Conservation (phyloP, 2,113 vertebrate genomes). For the Pluvialis apricaria region DNA sequence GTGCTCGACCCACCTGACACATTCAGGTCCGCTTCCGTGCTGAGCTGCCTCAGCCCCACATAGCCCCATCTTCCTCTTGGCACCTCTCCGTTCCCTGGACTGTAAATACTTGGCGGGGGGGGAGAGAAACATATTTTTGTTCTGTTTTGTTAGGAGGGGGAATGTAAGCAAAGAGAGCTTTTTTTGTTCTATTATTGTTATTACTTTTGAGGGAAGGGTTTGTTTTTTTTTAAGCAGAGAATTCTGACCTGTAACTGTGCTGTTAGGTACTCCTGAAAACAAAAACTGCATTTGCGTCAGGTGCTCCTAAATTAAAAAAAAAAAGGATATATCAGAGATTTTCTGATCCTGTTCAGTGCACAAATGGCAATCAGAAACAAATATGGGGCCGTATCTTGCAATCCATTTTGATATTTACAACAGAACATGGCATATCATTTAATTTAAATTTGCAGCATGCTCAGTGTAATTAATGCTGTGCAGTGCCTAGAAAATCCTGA, state of each 20-base stretch:
- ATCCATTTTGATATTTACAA: constrained; percentile 56
- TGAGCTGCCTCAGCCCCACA: not conserved
- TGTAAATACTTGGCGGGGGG: not conserved
- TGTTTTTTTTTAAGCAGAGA: not conserved
- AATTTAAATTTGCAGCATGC: constrained; percentile 64
- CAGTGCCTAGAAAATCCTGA: constrained; percentile 64
- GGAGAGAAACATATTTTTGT: not conserved
- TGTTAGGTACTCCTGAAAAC: not conserved
- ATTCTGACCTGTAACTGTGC: not conserved
- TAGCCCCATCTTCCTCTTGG: not conserved
- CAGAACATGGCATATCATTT: constrained; percentile 53
- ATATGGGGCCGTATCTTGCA: constrained; percentile 29
- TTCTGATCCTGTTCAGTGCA: constrained; percentile 21
- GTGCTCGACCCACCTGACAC: not conserved
- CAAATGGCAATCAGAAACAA: constrained; percentile 49
- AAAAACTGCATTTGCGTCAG: not conserved
- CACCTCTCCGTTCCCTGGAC: not conserved
- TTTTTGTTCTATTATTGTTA: not conserved
- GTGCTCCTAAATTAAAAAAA: not conserved
- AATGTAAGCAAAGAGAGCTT: not conserved
- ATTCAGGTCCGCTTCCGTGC: not conserved
- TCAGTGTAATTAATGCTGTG: constrained; percentile 64
- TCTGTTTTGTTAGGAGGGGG: not conserved
- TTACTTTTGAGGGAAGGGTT: not conserved
- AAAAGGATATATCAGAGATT: not conserved